phyloP scores from a whole-genome alignment of 1,140 invertebrate genomes.

The Drosophila cardini region DNA sequence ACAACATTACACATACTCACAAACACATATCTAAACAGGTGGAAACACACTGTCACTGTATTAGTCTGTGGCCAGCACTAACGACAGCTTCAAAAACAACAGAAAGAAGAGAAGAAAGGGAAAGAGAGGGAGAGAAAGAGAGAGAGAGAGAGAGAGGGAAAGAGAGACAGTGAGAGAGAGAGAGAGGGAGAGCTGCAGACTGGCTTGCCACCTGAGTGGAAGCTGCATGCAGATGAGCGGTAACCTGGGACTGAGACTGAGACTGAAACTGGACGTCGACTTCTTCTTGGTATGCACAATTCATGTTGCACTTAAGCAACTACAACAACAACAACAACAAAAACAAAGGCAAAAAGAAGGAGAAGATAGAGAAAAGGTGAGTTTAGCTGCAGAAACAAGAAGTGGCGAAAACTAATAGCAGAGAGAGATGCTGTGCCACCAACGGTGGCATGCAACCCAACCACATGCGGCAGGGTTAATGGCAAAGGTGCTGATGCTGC shows the following conservation, averaged over 20 bases:
- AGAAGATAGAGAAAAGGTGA: background rate
- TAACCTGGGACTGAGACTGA: conserved; percentile 1
- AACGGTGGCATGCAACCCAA: background rate
- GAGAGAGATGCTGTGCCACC: conserved; percentile 59
- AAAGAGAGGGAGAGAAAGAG: conserved; percentile 5
- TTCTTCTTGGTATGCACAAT: conserved; percentile 77
- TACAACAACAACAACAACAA: conserved; percentile 42
- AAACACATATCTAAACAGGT: conserved; percentile 34
- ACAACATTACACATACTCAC: conserved; percentile 13
- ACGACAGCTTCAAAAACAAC: conserved; percentile 49
- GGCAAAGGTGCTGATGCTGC: conserved; percentile 75
- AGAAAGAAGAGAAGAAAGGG: background rate
- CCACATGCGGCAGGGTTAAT: conserved; percentile 61
- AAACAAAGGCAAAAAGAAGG: background rate
- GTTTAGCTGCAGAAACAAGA: conserved; percentile 26
- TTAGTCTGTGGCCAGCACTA: conserved; percentile 62
- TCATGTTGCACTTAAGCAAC: conserved; percentile 79
- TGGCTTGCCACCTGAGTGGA: conserved; percentile 21
- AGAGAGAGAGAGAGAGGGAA: background rate
- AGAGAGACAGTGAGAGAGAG: background rate
- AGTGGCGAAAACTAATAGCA: conserved; percentile 77
- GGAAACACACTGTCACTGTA: conserved; percentile 56
- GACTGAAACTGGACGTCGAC: background rate
- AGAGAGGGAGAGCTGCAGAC: conserved; percentile 13
- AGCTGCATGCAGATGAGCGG: conserved; percentile 51